phyloP scores from a whole-genome alignment of 2,113 vertebrate species.

The Labrus mixtus region DNA sequence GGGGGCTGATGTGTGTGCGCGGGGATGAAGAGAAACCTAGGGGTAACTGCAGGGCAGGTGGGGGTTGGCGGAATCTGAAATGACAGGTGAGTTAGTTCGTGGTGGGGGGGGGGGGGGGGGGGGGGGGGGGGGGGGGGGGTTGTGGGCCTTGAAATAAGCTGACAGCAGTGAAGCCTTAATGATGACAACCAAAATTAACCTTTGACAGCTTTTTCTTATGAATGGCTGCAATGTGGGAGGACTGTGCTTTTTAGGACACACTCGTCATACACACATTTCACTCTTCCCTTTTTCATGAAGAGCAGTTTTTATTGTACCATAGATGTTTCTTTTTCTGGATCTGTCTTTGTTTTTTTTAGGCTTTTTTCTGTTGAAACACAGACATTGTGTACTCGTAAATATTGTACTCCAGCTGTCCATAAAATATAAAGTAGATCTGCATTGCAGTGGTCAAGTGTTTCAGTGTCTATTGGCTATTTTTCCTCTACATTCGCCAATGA shows the following conservation, averaged over 20 bases:
- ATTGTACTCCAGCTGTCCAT: conserved; percentile 3
- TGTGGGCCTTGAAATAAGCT: neutral
- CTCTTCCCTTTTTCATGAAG: neutral
- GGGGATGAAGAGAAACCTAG: too few species aligned
- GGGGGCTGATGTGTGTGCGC: neutral
- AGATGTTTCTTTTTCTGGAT: too few species aligned
- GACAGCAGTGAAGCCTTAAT: neutral
- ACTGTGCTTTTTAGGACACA: neutral
- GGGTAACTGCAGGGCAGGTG: neutral
- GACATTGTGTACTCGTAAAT: conserved; percentile 18
- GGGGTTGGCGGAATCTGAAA: neutral
- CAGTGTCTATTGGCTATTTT: neutral
- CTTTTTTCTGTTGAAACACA: neutral
- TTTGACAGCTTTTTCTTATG: neutral
- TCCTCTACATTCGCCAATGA: neutral
- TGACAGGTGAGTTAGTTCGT: neutral
- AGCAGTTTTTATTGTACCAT: neutral
- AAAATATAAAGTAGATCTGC: conserved; percentile 1
- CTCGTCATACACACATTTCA: too few species aligned
- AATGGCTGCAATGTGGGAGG: neutral
- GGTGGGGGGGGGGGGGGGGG: neutral
- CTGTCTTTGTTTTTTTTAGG: neutral
- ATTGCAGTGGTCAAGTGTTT: conserved; percentile 22
- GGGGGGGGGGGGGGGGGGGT: neutral
- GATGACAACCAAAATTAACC: conserved; percentile 4